A percentile compares a stretch with the other conserved stretches of the same genome.
Conservation (phyloP, 1,140 invertebrate genomes). For the Pemphigus obesinymphae region DNA sequence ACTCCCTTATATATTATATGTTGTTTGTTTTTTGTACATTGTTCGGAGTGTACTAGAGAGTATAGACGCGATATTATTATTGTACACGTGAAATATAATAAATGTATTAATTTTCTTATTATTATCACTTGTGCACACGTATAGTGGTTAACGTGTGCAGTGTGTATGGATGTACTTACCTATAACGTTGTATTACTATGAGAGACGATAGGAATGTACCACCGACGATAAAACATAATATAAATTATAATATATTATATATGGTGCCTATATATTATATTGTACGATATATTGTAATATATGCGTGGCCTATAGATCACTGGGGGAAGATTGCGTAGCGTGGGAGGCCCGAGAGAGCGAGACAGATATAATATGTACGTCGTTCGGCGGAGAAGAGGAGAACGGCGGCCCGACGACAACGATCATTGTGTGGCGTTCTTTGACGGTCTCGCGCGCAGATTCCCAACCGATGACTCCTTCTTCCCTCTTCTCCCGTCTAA, state of each 20-base stretch:
- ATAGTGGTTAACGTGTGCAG: neutral
- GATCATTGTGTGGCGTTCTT: conserved; percentile 17
- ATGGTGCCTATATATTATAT: too few species aligned
- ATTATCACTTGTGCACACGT: neutral
- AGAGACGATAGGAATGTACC: neutral
- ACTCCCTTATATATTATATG: too few species aligned
- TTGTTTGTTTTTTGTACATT: too few species aligned
- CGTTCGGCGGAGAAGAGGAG: neutral
- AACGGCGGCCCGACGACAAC: neutral
- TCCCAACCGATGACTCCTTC: conserved; percentile 29
- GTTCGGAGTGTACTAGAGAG: neutral
- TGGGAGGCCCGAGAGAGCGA: conserved; percentile 18
- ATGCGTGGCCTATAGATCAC: conserved; percentile 35
- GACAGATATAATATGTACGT: neutral
- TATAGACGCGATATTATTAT: too few species aligned
- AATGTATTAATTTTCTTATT: neutral
- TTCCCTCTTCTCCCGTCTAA: neutral
- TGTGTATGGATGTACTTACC: neutral
- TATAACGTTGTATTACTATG: too few species aligned
- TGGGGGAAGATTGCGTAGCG: conserved; percentile 34
- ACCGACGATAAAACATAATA: neutral
- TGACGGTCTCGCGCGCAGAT: conserved; percentile 13
- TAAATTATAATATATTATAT: conserved; percentile 9
- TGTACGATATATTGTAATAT: neutral
- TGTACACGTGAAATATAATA: neutral